Base-by-base conservation (phyloP, 2,113 vertebrate species). In the Calyptommatus sinebrachiatus region DNA sequence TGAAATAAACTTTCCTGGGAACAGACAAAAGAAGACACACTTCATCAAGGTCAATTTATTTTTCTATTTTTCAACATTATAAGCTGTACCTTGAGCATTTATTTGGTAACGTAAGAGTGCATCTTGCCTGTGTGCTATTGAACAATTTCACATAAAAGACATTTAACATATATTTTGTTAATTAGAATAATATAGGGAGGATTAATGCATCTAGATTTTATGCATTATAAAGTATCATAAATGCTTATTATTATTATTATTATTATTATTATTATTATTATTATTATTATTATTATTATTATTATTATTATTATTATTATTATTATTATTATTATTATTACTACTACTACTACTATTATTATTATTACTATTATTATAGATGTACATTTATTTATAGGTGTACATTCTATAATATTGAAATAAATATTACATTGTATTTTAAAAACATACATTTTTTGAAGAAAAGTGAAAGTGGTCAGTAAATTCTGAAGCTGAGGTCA, bases 41-140 rank as follows among this genome's bases (percentile, higher is more conserved):
- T 96, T 96, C 93, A 95, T 96, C 95, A 96, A 96, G 95, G 95
- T 95, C 95, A 93, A 95, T 96, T 95, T 95, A 93, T 93, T 95
- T 95, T 93, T 94, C 95, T 94, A 95, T 96, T 95, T 95, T 95
- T 96, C 95, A 95, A 73, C 93, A 93, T 96, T 94, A 95, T 93
- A 94, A 91, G 91, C 93, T 79, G 87, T 85, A 91, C 92, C 93
- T 94, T 94, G 94, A 93, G 84, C 93, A 93, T 94, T 93, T 94
- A 90, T 93, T 90, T 92, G 91, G 88, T 91, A 93, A 90, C 45
- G 28, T 81, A 81, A 77, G 88, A 86, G 85, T 82, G 57, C 89
- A 83, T 92, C 81, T 81, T 83, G 75, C 8, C 24, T 76, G 67
- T 80, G 82, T 78, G 82, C 79, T 83, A 61, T 78, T 88, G 78